Evolutionary conservation across 2,888 invertebrate genomes (phyloP), one percentile per base, ranked within the genome.

Genomic region (Sesamia inferens): DNA sequence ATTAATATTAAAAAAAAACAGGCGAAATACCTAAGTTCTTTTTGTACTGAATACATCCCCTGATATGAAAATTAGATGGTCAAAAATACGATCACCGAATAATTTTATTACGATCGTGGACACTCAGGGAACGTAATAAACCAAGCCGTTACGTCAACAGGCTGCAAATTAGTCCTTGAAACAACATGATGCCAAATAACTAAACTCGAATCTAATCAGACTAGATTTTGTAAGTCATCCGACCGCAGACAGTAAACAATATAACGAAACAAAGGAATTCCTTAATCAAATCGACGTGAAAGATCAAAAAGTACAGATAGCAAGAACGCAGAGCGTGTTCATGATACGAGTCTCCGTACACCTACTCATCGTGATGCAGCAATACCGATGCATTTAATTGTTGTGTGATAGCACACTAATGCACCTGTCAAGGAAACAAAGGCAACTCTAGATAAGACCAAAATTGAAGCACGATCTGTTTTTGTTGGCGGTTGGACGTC

Each of bases 361-460:
- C 78, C 81, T 78, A 93, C 90, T 95, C 95, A 95, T 88, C 88
- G 85, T 96, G 96, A 96, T 90, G 91, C 88, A 85, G 95, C 96
- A 91, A 83, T 87, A 89, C 89, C 89, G 95, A 93, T 94, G 93
- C 95, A 93, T 96, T 96, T 96, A 96, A 96, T 96, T 96, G 96
- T 94, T 95, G 93, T 93, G 91, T 92, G 94, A 94, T 96, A 96
- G 91, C 93, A 91, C 92, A 91, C 95, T 96, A 96, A 96, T 96
- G 96, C 95, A 96, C 95, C 96, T 96, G 96, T 96, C 96, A 96
- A 93, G 94, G 91, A 93, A 96, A 96, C 96, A 96, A 96, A 94
- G 93, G 91, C 90, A 84, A 87, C 88, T 87, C 91, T 90, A 94
- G 96, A 96, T 96, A 95, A 95, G 92, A 91, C 92, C 86, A 90